Evolutionary conservation across 2,113 vertebrate genomes (phyloP), one percentile per base, ranked within the genome.

Genomic region (Sminthopsis crassicaudata): DNA sequence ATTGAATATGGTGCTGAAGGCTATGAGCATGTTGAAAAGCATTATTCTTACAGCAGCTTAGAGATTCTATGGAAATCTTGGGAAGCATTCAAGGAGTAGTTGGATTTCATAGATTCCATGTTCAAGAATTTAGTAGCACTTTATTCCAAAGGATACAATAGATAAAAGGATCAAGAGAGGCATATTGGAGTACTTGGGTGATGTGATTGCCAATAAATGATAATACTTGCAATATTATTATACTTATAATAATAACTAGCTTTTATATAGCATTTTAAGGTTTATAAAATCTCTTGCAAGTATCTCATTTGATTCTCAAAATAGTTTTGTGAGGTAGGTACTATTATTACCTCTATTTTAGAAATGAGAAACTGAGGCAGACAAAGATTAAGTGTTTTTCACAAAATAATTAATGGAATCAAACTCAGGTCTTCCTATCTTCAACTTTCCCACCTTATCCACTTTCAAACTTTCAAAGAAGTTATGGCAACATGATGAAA

Each of bases 161-260:
- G 98, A 24, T 99, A 99, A 90, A 19, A 0, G 0, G 99, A 99
- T 98, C 51, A 90, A 4, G 98, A 98, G 26, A 99, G 99, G 97
- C 99, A 99, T 0, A 99, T 99, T 92, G 99, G 99, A 94, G 99
- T 67, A 99, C 97, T 98, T 99, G 96, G 99, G 99, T 26, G 99
- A 99, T 14, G 99, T 99, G 97, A 99, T 92, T 4, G 99, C 99
- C 8, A 98, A 90, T 67, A 36, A 36, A 36, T 14, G 30, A 36
- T 67, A 67, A 36, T 67, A 55, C 24, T 67, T 14, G 36, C 30
- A 36, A 67, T 36, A 67, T 67, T 67, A 36, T 67, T 67, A 67
- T 67, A 36, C 27, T 36, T 67, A 36, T 67, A 16, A 67, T 36
- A 67, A 36, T 67, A 67, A 36, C 30, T 67, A 76, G 67, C 30